Conservation (phyloP, 2,113 vertebrate genomes). For the Pelodiscus sinensis region DNA sequence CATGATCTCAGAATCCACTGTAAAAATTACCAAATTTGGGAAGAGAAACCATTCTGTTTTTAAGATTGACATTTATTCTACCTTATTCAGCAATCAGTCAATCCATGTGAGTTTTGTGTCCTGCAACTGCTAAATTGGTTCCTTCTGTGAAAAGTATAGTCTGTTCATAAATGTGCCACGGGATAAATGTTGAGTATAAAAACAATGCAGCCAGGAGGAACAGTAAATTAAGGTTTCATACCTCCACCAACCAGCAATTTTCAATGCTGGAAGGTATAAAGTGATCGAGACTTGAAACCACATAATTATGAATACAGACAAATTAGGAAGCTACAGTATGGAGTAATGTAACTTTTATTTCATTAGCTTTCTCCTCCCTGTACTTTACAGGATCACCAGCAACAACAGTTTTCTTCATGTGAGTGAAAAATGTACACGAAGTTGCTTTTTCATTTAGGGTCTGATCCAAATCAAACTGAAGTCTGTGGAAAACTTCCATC, state of each 20-base stretch:
- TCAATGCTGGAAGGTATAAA: background rate
- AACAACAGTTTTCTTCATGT: background rate
- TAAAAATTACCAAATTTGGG: background rate
- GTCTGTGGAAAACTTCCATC: background rate
- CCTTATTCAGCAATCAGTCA: background rate
- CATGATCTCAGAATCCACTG: rapidly evolving
- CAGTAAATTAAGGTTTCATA: background rate
- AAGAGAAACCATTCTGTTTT: background rate
- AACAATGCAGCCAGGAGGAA: background rate
- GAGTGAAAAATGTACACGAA: background rate
- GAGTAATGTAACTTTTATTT: background rate
- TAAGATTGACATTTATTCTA: slow-evolving; percentile 16
- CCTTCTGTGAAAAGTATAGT: background rate
- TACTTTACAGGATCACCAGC: background rate
- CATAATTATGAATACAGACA: background rate
- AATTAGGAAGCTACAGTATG: background rate
- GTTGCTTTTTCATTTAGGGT: background rate
- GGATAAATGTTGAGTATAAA: background rate
- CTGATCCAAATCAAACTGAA: background rate
- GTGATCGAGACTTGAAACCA: background rate
- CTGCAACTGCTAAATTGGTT: background rate
- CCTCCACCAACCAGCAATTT: background rate
- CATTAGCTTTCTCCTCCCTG: background rate
- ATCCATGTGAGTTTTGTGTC: background rate
- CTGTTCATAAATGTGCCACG: background rate